Evolutionary conservation across 2,888 invertebrate genomes (phyloP).

Genomic region (Cheilosia scutellata): DNA sequence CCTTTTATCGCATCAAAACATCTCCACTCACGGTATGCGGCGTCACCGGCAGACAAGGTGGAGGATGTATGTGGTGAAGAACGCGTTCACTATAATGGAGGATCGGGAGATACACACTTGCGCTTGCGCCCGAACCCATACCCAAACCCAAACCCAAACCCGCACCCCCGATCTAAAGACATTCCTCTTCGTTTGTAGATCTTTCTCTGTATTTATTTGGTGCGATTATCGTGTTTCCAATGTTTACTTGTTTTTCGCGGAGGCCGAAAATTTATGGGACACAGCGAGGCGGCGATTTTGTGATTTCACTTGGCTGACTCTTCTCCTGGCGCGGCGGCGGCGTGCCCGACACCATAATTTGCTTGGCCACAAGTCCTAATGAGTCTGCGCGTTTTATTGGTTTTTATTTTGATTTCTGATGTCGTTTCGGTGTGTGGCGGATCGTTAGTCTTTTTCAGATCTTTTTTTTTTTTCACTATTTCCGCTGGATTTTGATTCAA

Average conservation of each 20-base stretch:
- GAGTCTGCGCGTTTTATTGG: constrained; percentile 54
- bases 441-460: neutral
- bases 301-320: constrained; percentile 62
- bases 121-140: too few species aligned
- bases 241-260: constrained; percentile 61
- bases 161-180: constrained; percentile 36
- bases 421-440: neutral
- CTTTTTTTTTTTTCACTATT: constrained; percentile 6
- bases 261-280: constrained; percentile 70
- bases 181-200: constrained; percentile 38
- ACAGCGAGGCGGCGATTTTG: constrained; percentile 71
- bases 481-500: too few species aligned
- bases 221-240: constrained; percentile 73
- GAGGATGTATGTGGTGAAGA: constrained; percentile 13
- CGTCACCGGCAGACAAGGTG: neutral
- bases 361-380: constrained; percentile 70
- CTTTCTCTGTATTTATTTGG: constrained; percentile 52
- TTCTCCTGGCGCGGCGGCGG: too few species aligned
- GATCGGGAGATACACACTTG: too few species aligned
- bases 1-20: constrained; percentile 71
- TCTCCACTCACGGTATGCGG: constrained; percentile 42
- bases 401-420: constrained; percentile 4
- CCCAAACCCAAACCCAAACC: too few species aligned
- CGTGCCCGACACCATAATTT: constrained; percentile 57
- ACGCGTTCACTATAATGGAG: constrained; percentile 11